These are phyloP conservation scores for Argopecten irradians DNA, from an alignment of 1,140 invertebrate species.

Conservation along the genomic window DNA sequence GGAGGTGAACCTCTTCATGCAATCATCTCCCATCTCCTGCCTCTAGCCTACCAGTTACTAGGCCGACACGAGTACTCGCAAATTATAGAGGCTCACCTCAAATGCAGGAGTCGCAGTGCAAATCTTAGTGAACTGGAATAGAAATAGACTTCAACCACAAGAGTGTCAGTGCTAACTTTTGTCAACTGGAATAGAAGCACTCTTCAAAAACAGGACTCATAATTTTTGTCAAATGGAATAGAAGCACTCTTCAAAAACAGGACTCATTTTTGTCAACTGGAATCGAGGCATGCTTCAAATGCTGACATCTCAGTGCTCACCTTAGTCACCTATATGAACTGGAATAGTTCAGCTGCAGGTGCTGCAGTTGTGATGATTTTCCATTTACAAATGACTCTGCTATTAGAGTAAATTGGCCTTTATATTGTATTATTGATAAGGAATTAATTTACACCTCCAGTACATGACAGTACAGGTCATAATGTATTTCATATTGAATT, in stretches of 20 bases:
- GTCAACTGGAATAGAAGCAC: neutral
- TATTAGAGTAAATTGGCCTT: no score
- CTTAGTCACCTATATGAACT: no score
- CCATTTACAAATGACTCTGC: no score
- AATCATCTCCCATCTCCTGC: conserved; percentile 82
- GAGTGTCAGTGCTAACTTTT: neutral
- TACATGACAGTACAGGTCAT: neutral
- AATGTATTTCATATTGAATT: neutral
- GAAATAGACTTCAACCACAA: neutral
- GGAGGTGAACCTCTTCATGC: conserved; percentile 80
- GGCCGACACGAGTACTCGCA: conserved; percentile 84
- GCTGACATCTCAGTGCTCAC: no score
- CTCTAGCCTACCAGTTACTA: conserved; percentile 87
- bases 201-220: no score
- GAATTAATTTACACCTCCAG: neutral
- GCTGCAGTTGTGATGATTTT: no score
- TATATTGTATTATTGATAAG: no score
- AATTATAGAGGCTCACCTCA: conserved; percentile 85
- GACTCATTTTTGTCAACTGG: no score
- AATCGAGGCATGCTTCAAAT: no score
- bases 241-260: no score
- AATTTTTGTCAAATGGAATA: no score
- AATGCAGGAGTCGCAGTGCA: conserved; percentile 77
- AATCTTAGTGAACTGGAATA: conserved; percentile 63
- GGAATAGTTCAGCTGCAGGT: no score